A percentile compares a stretch with the other conserved stretches of the same genome.
phyloP scores from a whole-genome alignment of 1,140 invertebrate species.

The Drosophila littoralis region DNA sequence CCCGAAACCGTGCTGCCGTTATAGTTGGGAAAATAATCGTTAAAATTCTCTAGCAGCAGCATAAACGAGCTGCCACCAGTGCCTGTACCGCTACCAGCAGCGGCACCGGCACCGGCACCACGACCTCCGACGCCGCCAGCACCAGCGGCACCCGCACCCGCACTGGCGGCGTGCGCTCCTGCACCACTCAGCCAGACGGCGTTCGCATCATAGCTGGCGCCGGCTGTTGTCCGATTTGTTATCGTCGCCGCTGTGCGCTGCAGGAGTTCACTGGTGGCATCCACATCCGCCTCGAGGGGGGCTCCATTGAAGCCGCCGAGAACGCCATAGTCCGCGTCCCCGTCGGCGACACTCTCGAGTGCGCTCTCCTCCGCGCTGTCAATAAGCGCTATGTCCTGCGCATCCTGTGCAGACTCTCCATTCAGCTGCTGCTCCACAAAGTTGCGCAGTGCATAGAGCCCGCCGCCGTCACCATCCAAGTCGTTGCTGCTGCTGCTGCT shows the following conservation, averaged over 20 bases:
- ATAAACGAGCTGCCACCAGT: slow-evolving; percentile 85
- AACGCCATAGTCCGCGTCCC: slow-evolving; percentile 70
- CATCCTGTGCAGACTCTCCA: slow-evolving; percentile 40
- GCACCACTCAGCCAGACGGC: slow-evolving; percentile 26
- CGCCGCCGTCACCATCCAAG: slow-evolving; percentile 9
- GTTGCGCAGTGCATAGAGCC: slow-evolving; percentile 58
- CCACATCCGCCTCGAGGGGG: slow-evolving; percentile 14
- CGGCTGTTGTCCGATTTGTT: slow-evolving; percentile 37
- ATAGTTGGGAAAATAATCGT: slow-evolving; percentile 86
- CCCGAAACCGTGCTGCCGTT: slow-evolving; percentile 77
- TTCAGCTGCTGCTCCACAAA: slow-evolving; percentile 70
- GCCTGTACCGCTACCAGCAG: neutral
- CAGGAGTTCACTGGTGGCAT: slow-evolving; percentile 43
- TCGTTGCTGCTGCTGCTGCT: slow-evolving; percentile 19
- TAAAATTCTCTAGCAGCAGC: slow-evolving; percentile 87
- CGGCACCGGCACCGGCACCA: slow-evolving; percentile 8
- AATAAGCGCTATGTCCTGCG: slow-evolving; percentile 72
- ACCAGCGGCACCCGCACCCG: slow-evolving; percentile 3
- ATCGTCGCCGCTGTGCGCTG: slow-evolving; percentile 57
- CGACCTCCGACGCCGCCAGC: neutral
- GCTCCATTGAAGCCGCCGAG: slow-evolving; percentile 62
- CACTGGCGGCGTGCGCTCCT: neutral
- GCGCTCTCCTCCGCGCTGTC: slow-evolving; percentile 79
- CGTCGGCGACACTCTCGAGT: slow-evolving; percentile 62
- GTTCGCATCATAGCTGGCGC: slow-evolving; percentile 32